Conservation (phyloP, 2,113 vertebrate genomes). For the Rhipidura dahli region DNA sequence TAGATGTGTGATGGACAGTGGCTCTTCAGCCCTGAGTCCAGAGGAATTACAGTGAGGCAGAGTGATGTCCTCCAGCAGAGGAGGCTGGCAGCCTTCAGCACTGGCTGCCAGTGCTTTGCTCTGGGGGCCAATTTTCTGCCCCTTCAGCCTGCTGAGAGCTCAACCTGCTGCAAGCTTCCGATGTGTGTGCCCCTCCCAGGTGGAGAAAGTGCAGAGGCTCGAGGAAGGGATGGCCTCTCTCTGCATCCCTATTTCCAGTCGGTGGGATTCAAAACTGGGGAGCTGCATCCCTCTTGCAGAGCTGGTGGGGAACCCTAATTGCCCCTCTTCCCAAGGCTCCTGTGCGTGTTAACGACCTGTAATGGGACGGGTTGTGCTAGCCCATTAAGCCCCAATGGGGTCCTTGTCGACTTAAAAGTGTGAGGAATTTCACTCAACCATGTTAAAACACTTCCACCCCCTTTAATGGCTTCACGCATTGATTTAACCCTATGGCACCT, state of each 20-base stretch:
- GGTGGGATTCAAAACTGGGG: background rate
- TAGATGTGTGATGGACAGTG: background rate
- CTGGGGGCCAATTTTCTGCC: background rate
- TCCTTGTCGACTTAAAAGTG: conserved; percentile 41
- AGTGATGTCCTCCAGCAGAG: background rate
- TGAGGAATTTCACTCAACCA: conserved; percentile 47
- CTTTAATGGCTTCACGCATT: conserved; percentile 17
- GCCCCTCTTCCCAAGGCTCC: background rate
- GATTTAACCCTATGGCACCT: conserved; percentile 29
- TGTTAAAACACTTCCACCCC: conserved; percentile 38
- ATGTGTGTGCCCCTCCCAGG: background rate
- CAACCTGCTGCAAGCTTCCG: background rate
- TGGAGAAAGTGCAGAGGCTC: background rate
- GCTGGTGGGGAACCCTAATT: background rate
- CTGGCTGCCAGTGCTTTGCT: background rate
- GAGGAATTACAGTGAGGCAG: no score
- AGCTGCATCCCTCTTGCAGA: background rate
- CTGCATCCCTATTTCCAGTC: background rate
- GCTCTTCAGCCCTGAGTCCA: background rate
- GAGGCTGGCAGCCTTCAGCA: background rate
- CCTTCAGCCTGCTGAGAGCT: background rate
- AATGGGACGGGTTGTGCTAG: conserved; percentile 29
- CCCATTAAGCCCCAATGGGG: conserved; percentile 28
- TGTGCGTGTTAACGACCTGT: conserved; percentile 18
- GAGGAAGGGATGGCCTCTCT: background rate